These are phyloP conservation scores for Dicrurus megarhynchus DNA, from an alignment of 2,113 vertebrate species.

Conservation along the genomic window DNA sequence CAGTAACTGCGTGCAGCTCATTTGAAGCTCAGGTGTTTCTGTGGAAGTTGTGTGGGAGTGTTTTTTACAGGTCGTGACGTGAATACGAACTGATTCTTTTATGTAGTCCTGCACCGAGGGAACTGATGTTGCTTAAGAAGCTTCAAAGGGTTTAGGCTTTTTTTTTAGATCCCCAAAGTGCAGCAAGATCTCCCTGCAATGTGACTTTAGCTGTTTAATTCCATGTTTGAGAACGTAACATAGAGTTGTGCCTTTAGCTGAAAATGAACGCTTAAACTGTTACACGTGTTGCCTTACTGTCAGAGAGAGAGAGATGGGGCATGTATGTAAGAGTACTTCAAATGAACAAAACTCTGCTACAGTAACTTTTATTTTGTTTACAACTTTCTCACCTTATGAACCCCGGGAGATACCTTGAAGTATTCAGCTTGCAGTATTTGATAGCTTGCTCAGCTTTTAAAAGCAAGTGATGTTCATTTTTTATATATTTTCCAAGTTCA, in stretches of 20 bases:
- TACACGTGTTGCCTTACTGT: slow-evolving; percentile 68
- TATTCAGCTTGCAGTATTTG: slow-evolving; percentile 65
- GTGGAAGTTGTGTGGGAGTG: neutral
- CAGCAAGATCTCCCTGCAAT: slow-evolving; percentile 25
- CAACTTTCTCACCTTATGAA: slow-evolving; percentile 60
- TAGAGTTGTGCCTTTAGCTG: slow-evolving; percentile 67
- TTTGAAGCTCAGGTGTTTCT: slow-evolving; percentile 51
- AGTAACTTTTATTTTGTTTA: slow-evolving; percentile 55
- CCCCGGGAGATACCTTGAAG: slow-evolving; percentile 37
- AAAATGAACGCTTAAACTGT: slow-evolving; percentile 64
- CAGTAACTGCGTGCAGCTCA: neutral
- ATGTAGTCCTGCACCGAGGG: slow-evolving; percentile 12
- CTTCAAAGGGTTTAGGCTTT: slow-evolving; percentile 40
- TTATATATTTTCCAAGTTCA: slow-evolving; percentile 76
- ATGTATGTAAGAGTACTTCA: slow-evolving; percentile 49
- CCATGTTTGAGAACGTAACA: slow-evolving; percentile 30
- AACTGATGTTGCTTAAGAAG: neutral
- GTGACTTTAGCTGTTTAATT: slow-evolving; percentile 39
- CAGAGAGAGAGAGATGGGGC: slow-evolving; percentile 58
- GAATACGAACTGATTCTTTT: neutral
- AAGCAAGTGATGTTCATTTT: slow-evolving; percentile 67
- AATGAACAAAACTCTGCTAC: slow-evolving; percentile 50
- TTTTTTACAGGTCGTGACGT: slow-evolving; percentile 10
- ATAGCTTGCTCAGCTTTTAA: slow-evolving; percentile 68
- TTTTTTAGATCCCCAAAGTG: slow-evolving; percentile 31